Base-by-base conservation (phyloP, 2,797 vertebrate species). In the Synanceia verrucosa region DNA sequence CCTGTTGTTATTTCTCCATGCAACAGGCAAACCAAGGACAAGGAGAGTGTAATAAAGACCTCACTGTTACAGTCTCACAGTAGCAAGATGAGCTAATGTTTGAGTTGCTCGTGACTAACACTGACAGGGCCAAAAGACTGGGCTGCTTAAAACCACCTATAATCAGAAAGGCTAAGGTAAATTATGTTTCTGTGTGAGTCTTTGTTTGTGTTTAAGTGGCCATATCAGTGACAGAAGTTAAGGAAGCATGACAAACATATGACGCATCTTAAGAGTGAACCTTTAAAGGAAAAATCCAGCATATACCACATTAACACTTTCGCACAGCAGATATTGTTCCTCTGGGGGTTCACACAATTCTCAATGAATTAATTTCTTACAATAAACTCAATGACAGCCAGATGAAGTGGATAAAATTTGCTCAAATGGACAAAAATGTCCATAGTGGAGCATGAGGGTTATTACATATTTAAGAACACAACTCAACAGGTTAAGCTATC, bases 231-330 rank as follows among this genome's bases (percentile, higher is more conserved):
- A 60, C 51, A 68, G 28, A n/a, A 66, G 59, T 47, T 51, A 70
- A 41, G 24, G 29, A 31, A 63, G 18, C 59, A 61, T 78, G 33
- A 62, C 58, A 39, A 76, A 67, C 78, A 78, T 48, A 61, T 65
- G 70, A 77, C 18, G 2, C 19, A 44, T n/a, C 39, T 58, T 28
- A 36, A 44, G 19, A 58, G 4, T 19, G 10, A n/a, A 16, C 58
- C 11, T 50, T 39, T 36, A 62, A 52, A 37, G 5, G 26, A 63
- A 29, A 57, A 52, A 13, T 18, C 9, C 26, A 44, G 3, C 14
- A 16, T 5, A 34, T 33, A 19, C 59, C 21, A 55, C 7, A 14
- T 28, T 7, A 47, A 19, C 8, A 24, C 2, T 23, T n/a, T 31
- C 52, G 29, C 9, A 47, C 1, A 18, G 12, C 26, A 53, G n/a